phyloP scores from a whole-genome alignment of 2,888 invertebrate genomes.

The Heliconius aoede region DNA sequence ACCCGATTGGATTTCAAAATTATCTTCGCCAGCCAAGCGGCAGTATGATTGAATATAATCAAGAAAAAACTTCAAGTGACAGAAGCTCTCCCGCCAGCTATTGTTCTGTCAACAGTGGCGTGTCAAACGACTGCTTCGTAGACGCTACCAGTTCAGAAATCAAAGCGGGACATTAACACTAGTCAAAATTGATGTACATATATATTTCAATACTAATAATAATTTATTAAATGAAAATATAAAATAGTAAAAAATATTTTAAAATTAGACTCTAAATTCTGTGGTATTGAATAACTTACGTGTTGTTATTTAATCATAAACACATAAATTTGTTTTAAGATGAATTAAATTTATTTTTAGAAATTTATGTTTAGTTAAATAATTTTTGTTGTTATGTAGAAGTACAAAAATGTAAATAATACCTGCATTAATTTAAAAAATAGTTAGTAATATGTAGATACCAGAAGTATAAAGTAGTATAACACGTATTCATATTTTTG shows the following conservation, averaged over 20 bases:
- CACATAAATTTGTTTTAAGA: slow-evolving; percentile 4
- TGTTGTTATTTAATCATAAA: neutral
- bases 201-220: slow-evolving; percentile 30
- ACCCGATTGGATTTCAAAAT: slow-evolving; percentile 70
- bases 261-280: slow-evolving; percentile 24
- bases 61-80: slow-evolving; percentile 67
- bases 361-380: neutral
- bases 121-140: slow-evolving; percentile 73
- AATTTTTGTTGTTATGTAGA: neutral
- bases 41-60: slow-evolving; percentile 78
- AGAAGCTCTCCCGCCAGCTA: slow-evolving; percentile 78
- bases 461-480: slow-evolving; percentile 9
- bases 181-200: no score
- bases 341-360: slow-evolving; percentile 8
- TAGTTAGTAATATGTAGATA: slow-evolving; percentile 17
- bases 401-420: slow-evolving; percentile 22
- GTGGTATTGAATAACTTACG: slow-evolving; percentile 21
- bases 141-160: slow-evolving; percentile 72
- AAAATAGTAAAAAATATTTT: slow-evolving; percentile 19
- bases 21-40: slow-evolving; percentile 85
- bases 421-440: neutral
- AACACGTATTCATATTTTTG: neutral
- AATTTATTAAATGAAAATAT: slow-evolving; percentile 28
- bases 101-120: slow-evolving; percentile 73
- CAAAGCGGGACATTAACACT: slow-evolving; percentile 67